Evolutionary conservation across 2,797 vertebrate genomes (phyloP).

Genomic region (Delichon dasypus): DNA sequence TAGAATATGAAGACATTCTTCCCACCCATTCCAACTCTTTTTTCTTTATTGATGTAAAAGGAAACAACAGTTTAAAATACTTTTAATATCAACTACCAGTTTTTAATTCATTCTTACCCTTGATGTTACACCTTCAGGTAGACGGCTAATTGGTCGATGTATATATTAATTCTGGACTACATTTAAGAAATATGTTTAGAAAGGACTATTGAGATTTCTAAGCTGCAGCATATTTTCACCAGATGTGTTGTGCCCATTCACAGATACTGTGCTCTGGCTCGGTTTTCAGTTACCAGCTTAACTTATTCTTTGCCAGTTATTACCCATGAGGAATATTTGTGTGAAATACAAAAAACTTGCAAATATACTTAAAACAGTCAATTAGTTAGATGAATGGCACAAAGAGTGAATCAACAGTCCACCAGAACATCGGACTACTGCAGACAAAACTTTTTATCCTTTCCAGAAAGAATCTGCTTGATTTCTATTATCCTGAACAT

Average conservation of each 20-base stretch:
- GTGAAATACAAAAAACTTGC: not conserved
- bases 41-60: not conserved
- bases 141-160: not conserved
- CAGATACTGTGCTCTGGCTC: not conserved
- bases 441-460: slow-evolving; percentile 23
- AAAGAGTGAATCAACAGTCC: not conserved
- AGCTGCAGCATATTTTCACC: not conserved
- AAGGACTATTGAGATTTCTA: not conserved
- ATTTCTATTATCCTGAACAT: slow-evolving; percentile 50
- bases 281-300: not conserved
- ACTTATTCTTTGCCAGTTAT: not conserved
- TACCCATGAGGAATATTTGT: not conserved
- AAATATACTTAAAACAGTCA: not conserved
- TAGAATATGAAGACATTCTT: not conserved
- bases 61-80: not conserved
- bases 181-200: not conserved
- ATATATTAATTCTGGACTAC: not conserved
- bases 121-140: not conserved
- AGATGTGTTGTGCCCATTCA: not conserved
- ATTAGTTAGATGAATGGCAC: not conserved
- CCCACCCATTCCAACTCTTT: rapidly evolving
- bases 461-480: slow-evolving; percentile 8
- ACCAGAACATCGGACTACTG: not conserved
- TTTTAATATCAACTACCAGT: not conserved
- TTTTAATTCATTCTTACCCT: not conserved